Conservation (phyloP, 2,888 invertebrate genomes). For the Anthrax anthrax region DNA sequence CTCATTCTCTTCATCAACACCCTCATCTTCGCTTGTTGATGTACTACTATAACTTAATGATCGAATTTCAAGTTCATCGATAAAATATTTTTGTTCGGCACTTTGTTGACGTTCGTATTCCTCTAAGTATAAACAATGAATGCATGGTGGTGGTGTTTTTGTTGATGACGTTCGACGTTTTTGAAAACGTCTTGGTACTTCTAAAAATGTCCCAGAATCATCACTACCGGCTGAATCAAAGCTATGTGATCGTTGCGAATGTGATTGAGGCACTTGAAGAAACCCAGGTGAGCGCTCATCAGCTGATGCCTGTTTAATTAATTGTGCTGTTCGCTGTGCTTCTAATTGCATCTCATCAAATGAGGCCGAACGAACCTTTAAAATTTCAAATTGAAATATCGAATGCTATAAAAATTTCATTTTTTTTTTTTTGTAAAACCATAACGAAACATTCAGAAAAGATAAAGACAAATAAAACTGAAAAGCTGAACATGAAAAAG, state of each 20-base stretch:
- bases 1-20: conserved; percentile 32
- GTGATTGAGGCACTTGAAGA: conserved; percentile 51
- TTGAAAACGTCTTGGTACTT: conserved; percentile 50
- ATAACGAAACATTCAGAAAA: no score
- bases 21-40: conserved; percentile 39
- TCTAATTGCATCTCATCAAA: conserved; percentile 81
- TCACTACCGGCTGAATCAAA: conserved; percentile 66
- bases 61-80: conserved; percentile 26
- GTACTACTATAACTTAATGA: conserved; percentile 39
- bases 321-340: conserved; percentile 41
- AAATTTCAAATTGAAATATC: no score
- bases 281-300: conserved; percentile 35
- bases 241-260: conserved; percentile 59
- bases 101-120: conserved; percentile 48
- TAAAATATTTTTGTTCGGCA: conserved; percentile 29
- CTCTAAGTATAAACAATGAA: conserved; percentile 64
- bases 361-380: conserved; percentile 66
- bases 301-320: conserved; percentile 21
- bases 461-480: no score
- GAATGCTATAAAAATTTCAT: no score
- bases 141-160: conserved; percentile 52
- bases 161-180: conserved; percentile 48
- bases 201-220: conserved; percentile 41
- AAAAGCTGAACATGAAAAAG: no score
- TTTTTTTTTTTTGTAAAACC: no score